A percentile compares a stretch with the other conserved stretches of the same genome.
These are phyloP conservation scores for Lasioglossum albipes DNA, from an alignment of 1,140 invertebrate species.

Conservation along the genomic window DNA sequence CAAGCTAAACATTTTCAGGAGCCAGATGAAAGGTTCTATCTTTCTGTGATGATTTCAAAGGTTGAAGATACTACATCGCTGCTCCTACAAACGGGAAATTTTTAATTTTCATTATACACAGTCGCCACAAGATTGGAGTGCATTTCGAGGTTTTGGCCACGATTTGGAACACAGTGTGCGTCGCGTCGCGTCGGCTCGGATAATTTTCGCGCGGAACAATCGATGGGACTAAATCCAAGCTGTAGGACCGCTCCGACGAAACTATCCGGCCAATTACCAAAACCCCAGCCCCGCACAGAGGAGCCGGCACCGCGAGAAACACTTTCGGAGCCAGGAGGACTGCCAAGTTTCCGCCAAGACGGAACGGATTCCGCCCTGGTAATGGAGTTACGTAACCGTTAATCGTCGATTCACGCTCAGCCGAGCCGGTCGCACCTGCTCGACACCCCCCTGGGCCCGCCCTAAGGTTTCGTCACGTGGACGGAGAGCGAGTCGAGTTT, in stretches of 20 bases:
- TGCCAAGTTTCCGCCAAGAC: background rate
- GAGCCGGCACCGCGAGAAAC: background rate
- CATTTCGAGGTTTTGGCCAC: too few relatives aligned
- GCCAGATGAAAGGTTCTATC: too few relatives aligned
- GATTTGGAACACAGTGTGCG: too few relatives aligned
- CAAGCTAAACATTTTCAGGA: too few relatives aligned
- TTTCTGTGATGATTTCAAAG: too few relatives aligned
- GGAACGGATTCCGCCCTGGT: background rate
- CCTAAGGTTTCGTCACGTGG: constrained; percentile 36
- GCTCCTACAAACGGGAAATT: too few relatives aligned
- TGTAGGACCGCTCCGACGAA: background rate
- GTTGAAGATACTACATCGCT: too few relatives aligned
- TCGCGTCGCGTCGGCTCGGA: background rate
- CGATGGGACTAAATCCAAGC: background rate
- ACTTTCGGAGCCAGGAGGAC: background rate
- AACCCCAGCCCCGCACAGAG: background rate
- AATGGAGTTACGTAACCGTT: constrained; percentile 10
- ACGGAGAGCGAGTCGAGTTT: constrained; percentile 10
- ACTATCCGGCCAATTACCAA: background rate
- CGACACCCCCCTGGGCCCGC: background rate
- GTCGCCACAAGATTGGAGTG: too few relatives aligned
- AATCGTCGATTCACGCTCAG: constrained; percentile 8
- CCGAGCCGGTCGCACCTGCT: background rate
- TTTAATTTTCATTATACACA: too few relatives aligned
- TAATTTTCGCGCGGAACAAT: background rate